phyloP scores from a whole-genome alignment of 2,888 invertebrate species.

The Atethmia centrago region DNA sequence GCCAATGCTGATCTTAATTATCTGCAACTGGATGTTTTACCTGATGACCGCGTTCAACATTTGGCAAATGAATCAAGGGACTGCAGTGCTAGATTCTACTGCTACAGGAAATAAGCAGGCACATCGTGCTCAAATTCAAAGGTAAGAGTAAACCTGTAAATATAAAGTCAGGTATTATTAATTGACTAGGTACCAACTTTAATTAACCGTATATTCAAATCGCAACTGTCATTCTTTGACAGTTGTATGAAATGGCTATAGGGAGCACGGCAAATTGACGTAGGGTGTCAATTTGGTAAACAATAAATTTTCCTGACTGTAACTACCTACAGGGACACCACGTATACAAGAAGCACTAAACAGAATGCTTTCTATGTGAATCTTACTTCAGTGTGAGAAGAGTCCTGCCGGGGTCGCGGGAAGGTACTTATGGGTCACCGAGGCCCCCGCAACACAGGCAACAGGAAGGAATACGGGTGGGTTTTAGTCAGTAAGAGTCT shows the following conservation, averaged over 20 bases:
- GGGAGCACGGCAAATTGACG: too few relatives aligned
- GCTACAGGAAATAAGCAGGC: slow-evolving; percentile 81
- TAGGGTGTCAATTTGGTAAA: too few relatives aligned
- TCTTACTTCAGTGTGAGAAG: background rate
- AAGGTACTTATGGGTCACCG: too few relatives aligned
- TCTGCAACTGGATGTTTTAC: slow-evolving; percentile 83
- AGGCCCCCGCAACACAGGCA: too few relatives aligned
- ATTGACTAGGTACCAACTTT: background rate
- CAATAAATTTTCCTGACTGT: too few relatives aligned
- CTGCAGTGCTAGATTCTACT: slow-evolving; percentile 75
- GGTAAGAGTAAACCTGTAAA: slow-evolving; percentile 65
- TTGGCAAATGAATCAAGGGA: slow-evolving; percentile 80
- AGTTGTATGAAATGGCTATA: too few relatives aligned
- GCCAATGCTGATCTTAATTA: slow-evolving; percentile 83
- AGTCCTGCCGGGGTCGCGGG: too few relatives aligned
- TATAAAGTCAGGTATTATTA: background rate
- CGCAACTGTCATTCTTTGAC: too few relatives aligned
- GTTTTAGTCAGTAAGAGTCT: too few relatives aligned
- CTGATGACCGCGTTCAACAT: slow-evolving; percentile 85
- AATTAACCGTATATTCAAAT: background rate
- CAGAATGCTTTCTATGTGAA: background rate
- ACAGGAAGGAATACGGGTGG: too few relatives aligned
- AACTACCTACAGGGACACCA: too few relatives aligned
- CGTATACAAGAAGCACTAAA: background rate
- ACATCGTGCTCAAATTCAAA: slow-evolving; percentile 77